These are phyloP conservation scores for Heliornis fulica DNA, from an alignment of 2,113 vertebrate species.

Conservation along the genomic window DNA sequence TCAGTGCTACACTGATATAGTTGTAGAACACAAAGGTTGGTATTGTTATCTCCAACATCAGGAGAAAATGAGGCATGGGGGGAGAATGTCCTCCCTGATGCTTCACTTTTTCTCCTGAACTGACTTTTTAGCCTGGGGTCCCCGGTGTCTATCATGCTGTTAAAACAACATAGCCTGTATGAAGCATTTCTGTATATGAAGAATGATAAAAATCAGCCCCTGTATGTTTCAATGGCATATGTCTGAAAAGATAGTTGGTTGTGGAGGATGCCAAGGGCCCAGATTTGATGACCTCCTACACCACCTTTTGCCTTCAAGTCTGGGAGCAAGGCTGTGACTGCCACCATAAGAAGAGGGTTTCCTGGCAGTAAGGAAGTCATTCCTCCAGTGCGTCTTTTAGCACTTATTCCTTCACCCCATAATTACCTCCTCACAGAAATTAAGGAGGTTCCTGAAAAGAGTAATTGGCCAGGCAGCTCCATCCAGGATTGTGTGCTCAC, in stretches of 20 bases:
- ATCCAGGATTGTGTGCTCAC: background rate
- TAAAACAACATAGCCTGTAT: background rate
- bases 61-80: background rate
- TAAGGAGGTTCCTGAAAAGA: background rate
- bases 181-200: background rate
- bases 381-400: background rate
- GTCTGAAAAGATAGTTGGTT: background rate
- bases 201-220: background rate
- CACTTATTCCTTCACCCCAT: background rate
- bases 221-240: background rate
- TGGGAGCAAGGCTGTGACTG: background rate
- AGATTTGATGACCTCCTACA: rapidly evolving
- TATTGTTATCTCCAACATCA: background rate
- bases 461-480: background rate
- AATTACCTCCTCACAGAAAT: background rate
- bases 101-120: background rate
- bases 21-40: background rate
- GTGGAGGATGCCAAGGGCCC: background rate
- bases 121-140: background rate
- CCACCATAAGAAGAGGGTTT: background rate
- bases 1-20: background rate
- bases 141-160: background rate
- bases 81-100: background rate
- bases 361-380: background rate
- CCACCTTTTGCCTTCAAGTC: background rate